Percentiles rank a stretch among this genome's conserved stretches.
phyloP scores from a whole-genome alignment of 2,888 invertebrate species.

The Sinohyriopsis cumingii region DNA sequence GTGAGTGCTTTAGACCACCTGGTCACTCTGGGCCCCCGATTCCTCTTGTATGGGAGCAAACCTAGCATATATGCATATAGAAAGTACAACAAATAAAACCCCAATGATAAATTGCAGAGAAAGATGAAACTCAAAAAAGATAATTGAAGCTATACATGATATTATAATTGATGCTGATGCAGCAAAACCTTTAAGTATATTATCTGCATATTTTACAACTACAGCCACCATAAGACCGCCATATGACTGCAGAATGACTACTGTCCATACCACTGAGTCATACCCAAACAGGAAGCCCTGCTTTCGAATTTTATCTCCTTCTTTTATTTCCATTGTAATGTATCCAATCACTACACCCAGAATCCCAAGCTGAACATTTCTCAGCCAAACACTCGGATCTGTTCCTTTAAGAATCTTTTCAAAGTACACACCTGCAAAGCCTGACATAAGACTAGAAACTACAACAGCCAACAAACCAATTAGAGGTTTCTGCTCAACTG shows the following conservation, averaged over 20 bases:
- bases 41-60: slow-evolving; percentile 45
- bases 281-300: slow-evolving; percentile 82
- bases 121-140: slow-evolving; percentile 90
- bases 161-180: slow-evolving; percentile 97
- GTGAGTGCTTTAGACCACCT: too few relatives aligned
- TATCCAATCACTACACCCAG: slow-evolving; percentile 92
- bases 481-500: slow-evolving; percentile 54
- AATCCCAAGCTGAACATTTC: slow-evolving; percentile 96
- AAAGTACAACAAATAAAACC: slow-evolving; percentile 89
- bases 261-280: slow-evolving; percentile 79
- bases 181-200: slow-evolving; percentile 93
- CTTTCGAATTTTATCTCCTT: slow-evolving; percentile 64
- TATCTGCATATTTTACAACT: slow-evolving; percentile 99
- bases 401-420: slow-evolving; percentile 93
- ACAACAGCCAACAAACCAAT: slow-evolving; percentile 67
- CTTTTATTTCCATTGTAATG: slow-evolving; percentile 80
- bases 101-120: slow-evolving; percentile 90
- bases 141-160: slow-evolving; percentile 93
- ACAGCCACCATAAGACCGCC: slow-evolving; percentile 98
- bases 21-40: too few relatives aligned
- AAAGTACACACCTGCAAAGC: slow-evolving; percentile 98
- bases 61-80: slow-evolving; percentile 89
- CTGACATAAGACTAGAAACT: slow-evolving; percentile 86
- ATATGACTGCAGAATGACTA: slow-evolving; percentile 89
- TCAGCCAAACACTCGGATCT: slow-evolving; percentile 91